Evolutionary conservation across 2,113 vertebrate genomes (phyloP).

Genomic region (Genyomyrus donnyi): DNA sequence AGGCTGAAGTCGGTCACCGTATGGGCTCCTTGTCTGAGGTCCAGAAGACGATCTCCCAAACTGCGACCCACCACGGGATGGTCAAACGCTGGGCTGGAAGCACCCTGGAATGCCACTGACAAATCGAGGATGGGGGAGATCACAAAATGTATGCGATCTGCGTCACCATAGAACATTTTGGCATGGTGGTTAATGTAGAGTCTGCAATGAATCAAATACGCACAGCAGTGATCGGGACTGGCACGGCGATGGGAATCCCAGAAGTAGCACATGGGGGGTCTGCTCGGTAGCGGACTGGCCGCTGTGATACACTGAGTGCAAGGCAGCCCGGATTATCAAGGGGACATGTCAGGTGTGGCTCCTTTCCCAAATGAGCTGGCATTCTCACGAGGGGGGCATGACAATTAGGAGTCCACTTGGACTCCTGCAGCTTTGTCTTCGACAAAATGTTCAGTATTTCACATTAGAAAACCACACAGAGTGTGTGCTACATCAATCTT

Average conservation of each 20-base stretch:
- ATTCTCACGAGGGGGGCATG: not conserved
- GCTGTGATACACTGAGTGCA: not conserved
- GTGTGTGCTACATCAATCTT: not conserved
- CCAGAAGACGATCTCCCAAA: not conserved
- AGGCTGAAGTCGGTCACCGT: not conserved
- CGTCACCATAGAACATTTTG: not conserved
- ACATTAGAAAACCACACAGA: not conserved
- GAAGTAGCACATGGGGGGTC: not conserved
- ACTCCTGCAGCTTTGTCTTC: not conserved
- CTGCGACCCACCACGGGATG: not conserved
- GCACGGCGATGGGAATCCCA: not conserved
- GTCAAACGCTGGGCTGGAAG: not conserved
- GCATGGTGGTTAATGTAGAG: not conserved
- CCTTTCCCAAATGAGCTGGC: not conserved
- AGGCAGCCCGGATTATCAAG: not conserved
- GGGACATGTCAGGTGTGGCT: not conserved
- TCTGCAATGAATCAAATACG: not conserved
- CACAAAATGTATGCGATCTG: not conserved
- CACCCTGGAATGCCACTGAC: not conserved
- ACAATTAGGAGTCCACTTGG: not conserved
- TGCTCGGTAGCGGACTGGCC: not conserved
- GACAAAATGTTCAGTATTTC: not conserved
- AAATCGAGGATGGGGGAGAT: not conserved
- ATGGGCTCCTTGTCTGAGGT: not conserved
- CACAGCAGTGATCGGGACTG: not conserved